phyloP scores from a whole-genome alignment of 23 tunicate species.

The Styela plicata region DNA sequence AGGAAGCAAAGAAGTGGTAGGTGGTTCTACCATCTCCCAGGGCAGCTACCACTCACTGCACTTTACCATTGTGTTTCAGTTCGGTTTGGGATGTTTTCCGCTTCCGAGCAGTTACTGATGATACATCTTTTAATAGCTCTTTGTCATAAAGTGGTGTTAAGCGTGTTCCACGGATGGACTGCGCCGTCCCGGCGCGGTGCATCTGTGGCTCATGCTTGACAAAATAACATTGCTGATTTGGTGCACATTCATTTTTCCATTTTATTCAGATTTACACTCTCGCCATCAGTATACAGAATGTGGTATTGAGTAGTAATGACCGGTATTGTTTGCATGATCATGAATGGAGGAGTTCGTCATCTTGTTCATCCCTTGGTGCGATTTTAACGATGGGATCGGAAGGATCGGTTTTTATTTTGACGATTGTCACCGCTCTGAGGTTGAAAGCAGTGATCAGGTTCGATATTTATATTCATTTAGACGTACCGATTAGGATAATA shows the following conservation, averaged over 20 bases:
- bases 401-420: not conserved
- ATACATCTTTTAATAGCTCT: no score
- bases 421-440: conserved; percentile 1
- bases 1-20: no score
- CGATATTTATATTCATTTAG: no score
- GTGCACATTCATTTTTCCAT: not conserved
- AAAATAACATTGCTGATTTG: no score
- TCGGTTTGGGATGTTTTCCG: no score
- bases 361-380: conserved; percentile 5
- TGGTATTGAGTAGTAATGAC: not conserved
- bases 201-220: no score
- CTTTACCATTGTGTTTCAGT: no score
- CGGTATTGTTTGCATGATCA: not conserved
- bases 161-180: not conserved
- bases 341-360: not conserved
- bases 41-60: no score
- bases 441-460: not conserved
- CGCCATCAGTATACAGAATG: not conserved
- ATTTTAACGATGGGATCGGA: not conserved
- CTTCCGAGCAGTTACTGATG: no score
- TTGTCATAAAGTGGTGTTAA: not conserved
- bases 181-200: no score
- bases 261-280: conserved; percentile 8
- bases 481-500: no score
- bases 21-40: no score